Evolutionary conservation across 2,888 invertebrate species (phyloP).

Genomic region (Asteroscopus sphinx): DNA sequence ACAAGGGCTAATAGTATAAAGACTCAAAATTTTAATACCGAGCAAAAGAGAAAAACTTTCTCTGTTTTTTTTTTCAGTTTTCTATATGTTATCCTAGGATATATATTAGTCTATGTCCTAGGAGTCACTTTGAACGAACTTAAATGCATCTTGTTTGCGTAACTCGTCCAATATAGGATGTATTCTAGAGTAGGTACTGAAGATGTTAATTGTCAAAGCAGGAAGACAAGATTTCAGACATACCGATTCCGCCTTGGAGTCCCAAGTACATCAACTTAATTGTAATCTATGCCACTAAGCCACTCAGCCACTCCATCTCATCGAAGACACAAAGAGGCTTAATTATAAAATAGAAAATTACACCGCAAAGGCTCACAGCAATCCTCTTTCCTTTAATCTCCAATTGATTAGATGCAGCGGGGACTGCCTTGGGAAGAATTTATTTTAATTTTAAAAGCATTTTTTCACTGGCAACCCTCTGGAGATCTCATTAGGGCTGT

Average conservation of each 20-base stretch:
- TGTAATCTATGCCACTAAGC: constrained; percentile 40
- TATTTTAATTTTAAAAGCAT: constrained; percentile 79
- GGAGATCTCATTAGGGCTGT: constrained; percentile 78
- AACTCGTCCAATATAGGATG: neutral
- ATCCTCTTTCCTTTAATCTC: constrained; percentile 78
- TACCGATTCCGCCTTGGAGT: neutral
- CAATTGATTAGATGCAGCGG: constrained; percentile 75
- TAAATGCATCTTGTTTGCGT: too few relatives aligned
- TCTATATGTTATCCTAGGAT: too few relatives aligned
- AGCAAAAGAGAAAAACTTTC: too few relatives aligned
- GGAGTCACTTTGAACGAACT: too few relatives aligned
- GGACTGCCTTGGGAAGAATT: constrained; percentile 65
- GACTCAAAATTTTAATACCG: too few relatives aligned
- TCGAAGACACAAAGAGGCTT: constrained; percentile 59
- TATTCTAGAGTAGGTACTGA: neutral
- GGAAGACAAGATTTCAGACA: neutral
- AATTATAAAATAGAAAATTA: constrained; percentile 65
- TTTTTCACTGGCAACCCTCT: constrained; percentile 70
- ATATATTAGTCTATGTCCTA: too few relatives aligned
- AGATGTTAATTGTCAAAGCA: constrained; percentile 1
- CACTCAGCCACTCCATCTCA: constrained; percentile 10
- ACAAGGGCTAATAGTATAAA: too few relatives aligned
- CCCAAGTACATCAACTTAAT: constrained; percentile 21
- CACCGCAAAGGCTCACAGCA: constrained; percentile 57
- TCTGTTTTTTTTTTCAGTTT: too few relatives aligned